phyloP scores from a whole-genome alignment of 2,113 vertebrate genomes.

The Pituophis catenifer region DNA sequence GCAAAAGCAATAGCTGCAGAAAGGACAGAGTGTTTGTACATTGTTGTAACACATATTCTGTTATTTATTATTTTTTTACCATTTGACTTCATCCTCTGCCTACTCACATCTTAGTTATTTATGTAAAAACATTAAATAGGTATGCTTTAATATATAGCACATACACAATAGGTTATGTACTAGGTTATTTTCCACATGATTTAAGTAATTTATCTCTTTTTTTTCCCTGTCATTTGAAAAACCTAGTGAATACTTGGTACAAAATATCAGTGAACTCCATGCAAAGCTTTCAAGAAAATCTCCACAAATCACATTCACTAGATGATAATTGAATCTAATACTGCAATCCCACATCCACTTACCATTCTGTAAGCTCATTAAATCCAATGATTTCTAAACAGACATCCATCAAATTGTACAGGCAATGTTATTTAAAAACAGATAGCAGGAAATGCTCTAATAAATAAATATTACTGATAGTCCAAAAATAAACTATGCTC shows the following conservation, averaged over 20 bases:
- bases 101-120: not conserved
- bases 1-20: not conserved
- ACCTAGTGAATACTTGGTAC: not conserved
- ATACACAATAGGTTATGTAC: not conserved
- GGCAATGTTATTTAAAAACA: slow-evolving; percentile 46
- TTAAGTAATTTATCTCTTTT: not conserved
- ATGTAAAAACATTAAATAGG: not conserved
- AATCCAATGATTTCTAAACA: not conserved
- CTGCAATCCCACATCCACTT: not conserved
- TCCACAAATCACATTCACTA: not conserved
- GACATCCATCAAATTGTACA: not conserved
- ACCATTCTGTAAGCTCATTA: not conserved
- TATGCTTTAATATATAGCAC: not conserved
- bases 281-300: not conserved
- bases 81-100: not conserved
- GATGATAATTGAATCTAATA: not conserved
- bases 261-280: not conserved
- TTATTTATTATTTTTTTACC: not conserved
- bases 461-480: slow-evolving; percentile 45
- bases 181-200: not conserved
- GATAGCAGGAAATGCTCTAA: slow-evolving; percentile 51
- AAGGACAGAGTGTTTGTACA: not conserved
- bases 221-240: not conserved
- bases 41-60: not conserved
- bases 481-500: slow-evolving; percentile 52